phyloP scores from a whole-genome alignment of 1,140 invertebrate genomes.

The Calliopsis andreniformis region DNA sequence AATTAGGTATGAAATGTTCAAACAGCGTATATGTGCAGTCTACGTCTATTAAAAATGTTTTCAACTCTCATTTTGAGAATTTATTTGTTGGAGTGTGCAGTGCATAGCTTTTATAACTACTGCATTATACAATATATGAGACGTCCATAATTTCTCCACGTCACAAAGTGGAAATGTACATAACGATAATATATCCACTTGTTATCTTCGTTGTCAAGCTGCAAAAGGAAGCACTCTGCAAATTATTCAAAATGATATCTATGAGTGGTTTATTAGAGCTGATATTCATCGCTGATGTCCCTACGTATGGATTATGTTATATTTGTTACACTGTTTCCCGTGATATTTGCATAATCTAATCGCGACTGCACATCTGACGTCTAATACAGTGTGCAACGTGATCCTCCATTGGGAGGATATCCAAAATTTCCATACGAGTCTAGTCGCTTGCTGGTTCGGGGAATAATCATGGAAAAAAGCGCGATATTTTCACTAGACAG shows the following conservation, averaged over 20 bases:
- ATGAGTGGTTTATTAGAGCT: not conserved
- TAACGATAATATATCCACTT: not conserved
- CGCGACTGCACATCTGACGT: not conserved
- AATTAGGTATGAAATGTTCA: no score
- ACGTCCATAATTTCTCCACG: no score
- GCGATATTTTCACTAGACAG: no score
- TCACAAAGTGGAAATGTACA: not conserved
- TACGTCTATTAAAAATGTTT: no score
- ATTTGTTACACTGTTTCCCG: not conserved
- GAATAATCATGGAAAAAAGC: not conserved
- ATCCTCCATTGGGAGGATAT: not conserved
- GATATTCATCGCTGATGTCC: not conserved
- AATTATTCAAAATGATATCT: constrained; percentile 15
- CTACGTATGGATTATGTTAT: not conserved
- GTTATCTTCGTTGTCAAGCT: not conserved
- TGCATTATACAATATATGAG: no score
- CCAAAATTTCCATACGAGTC: not conserved
- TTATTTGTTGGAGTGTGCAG: no score
- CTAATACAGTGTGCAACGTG: not conserved
- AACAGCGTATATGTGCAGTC: no score
- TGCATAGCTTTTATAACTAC: no score
- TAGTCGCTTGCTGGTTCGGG: not conserved
- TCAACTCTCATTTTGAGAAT: no score
- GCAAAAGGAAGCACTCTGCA: not conserved
- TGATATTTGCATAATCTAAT: constrained; percentile 12